Base-by-base conservation (phyloP, 2,113 vertebrate species). In the sheep (Ovis aries) region DNA sequence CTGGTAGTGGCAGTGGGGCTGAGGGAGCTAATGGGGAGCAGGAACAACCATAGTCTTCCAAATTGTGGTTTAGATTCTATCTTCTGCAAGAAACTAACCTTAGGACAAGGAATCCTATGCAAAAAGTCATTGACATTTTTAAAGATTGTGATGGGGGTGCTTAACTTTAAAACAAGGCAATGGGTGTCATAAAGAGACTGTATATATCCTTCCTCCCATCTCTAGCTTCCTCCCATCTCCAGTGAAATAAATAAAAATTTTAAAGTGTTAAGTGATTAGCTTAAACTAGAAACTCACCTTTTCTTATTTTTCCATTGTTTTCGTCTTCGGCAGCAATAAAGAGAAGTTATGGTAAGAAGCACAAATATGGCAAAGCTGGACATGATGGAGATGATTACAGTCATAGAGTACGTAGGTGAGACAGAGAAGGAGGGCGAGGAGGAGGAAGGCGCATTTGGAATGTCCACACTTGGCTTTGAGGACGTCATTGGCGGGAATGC, bases 371-470 rank as follows among this genome's bases (percentile, higher is more conserved):
- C 99, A 93, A 99, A 98, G 77, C 99, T 98, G 86, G 99, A 99
- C 97, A 99, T 99, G 93, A 99, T 97, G 0, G 99, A 99, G 93
- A 99, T 99, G 52, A 99, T 99, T 94, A 99, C 98, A 0, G 99
- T 99, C 99, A 99, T 99, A 92, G 99, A 99, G 98, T 99, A 99
- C 0, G 99, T 98, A 3, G 99, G 99, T 16, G 99, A 99, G 25
- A 98, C 98, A 0, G 98, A 96, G 29, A 97, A 97, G 95, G 98
- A 81, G 50, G 95, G 97, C 0, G 98, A 91, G 6, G 98, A 98
- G 74, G 98, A 97, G 83, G 98, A 94, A 91, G 98, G 98, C 62
- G 98, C 95, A 71, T 98, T 96, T 92, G 92, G 95, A 96, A 98
- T 81, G 98, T 97, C 7, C 98, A 98, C 93, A 95, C 98, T 95